These are phyloP conservation scores for Melanotaenia duboulayi DNA, from an alignment of 2,113 vertebrate genomes.

Conservation along the genomic window DNA sequence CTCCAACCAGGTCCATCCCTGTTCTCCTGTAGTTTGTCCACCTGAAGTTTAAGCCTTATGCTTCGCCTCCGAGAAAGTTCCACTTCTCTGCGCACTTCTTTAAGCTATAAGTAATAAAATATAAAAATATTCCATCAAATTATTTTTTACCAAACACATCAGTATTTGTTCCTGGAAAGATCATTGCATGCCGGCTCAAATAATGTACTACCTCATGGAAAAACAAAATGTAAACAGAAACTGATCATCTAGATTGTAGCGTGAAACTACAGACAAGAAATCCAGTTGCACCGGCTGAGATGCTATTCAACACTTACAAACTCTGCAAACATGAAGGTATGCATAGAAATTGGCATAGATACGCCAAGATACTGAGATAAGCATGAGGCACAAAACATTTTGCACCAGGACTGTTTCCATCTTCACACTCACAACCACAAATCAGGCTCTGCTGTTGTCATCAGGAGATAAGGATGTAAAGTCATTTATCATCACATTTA, in stretches of 20 bases:
- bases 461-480: conserved; percentile 8
- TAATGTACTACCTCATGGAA: conserved; percentile 6
- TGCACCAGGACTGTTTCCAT: background rate
- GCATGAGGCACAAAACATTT: background rate
- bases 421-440: background rate
- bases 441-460: conserved; percentile 5
- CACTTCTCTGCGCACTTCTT: conserved; percentile 81
- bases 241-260: conserved; percentile 44
- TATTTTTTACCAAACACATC: background rate
- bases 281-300: conserved; percentile 32
- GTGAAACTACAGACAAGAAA: conserved; percentile 41
- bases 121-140: conserved; percentile 4
- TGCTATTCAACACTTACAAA: background rate
- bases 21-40: conserved; percentile 82
- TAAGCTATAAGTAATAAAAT: conserved; percentile 66
- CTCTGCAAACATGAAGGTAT: background rate
- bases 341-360: background rate
- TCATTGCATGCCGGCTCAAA: background rate
- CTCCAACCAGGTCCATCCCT: conserved; percentile 73
- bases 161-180: background rate
- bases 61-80: conserved; percentile 78
- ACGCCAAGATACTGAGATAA: background rate
- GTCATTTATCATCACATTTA: background rate
- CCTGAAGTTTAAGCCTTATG: conserved; percentile 81
- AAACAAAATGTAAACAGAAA: conserved; percentile 51